Evolutionary conservation across 1,140 invertebrate species (phyloP).

Genomic region (Dolichoris vasculosae): DNA sequence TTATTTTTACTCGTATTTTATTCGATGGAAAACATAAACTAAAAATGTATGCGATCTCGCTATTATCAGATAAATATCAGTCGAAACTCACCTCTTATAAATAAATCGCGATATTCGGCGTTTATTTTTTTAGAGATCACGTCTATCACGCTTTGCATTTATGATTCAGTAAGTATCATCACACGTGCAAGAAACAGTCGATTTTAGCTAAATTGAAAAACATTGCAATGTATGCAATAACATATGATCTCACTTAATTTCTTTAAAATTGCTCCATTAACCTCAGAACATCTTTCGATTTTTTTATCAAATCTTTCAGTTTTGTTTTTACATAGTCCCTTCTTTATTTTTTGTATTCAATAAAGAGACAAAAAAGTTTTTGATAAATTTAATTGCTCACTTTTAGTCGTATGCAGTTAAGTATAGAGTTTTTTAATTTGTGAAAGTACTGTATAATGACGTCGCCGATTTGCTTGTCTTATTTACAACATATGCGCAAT

Average conservation of each 20-base stretch:
- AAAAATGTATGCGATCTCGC: background rate
- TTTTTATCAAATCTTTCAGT: background rate
- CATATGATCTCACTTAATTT: background rate
- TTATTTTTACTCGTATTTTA: background rate
- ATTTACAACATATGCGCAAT: background rate
- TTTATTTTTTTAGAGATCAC: conserved; percentile 15
- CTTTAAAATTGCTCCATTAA: background rate
- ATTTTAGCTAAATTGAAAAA: background rate
- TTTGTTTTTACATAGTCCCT: too few relatives aligned
- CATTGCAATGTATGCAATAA: background rate
- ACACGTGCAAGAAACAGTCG: background rate
- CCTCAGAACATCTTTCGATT: background rate
- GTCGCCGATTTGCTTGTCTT: conserved; percentile 8
- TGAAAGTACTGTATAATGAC: conserved; percentile 49
- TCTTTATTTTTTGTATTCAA: too few relatives aligned
- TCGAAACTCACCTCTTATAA: background rate
- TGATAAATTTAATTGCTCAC: background rate
- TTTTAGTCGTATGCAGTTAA: conserved; percentile 58
- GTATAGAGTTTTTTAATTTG: conserved; percentile 58
- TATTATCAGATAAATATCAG: conserved; percentile 10
- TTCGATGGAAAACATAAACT: background rate
- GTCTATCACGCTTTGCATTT: background rate
- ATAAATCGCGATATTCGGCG: conserved; percentile 12
- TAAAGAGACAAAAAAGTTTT: too few relatives aligned
- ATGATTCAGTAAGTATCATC: background rate